Conservation (phyloP, 2,113 vertebrate genomes). For the Pomatostomus ruficeps region DNA sequence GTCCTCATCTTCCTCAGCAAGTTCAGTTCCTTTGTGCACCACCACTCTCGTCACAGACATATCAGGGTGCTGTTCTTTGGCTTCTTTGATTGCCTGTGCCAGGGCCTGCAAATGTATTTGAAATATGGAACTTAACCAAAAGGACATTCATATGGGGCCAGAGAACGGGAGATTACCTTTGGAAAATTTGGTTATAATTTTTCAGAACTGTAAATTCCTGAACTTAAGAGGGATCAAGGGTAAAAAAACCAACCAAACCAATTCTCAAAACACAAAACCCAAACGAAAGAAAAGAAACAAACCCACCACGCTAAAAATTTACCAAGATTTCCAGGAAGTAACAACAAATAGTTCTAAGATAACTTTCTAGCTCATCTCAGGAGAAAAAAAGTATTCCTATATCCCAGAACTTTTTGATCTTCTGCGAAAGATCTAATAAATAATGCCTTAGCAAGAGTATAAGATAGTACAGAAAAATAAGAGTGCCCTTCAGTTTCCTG, state of each 20-base stretch:
- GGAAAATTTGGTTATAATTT: neutral
- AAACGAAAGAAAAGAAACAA: neutral
- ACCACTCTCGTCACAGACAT: slow-evolving; percentile 99
- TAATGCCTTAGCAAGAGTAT: neutral
- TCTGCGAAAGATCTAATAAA: neutral
- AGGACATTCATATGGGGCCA: neutral
- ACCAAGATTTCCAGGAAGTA: neutral
- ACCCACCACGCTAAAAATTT: neutral
- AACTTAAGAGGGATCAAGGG: neutral
- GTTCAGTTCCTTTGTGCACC: slow-evolving; percentile 96
- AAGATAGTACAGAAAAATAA: neutral
- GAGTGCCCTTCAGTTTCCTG: neutral
- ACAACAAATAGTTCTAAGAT: neutral
- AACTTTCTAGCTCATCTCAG: neutral
- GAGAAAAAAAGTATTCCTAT: neutral
- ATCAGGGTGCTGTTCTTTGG: slow-evolving; percentile 98
- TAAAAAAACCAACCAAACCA: neutral
- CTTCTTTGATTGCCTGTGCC: slow-evolving; percentile 98
- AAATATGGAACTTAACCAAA: neutral
- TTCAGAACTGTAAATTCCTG: neutral
- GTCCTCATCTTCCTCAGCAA: slow-evolving; percentile 87
- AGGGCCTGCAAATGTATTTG: slow-evolving; percentile 79
- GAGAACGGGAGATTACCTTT: neutral
- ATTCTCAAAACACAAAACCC: neutral
- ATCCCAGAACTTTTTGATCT: neutral